These are phyloP conservation scores for Triplophysa yarkandensis DNA, from an alignment of 2,797 vertebrate genomes.

Conservation along the genomic window DNA sequence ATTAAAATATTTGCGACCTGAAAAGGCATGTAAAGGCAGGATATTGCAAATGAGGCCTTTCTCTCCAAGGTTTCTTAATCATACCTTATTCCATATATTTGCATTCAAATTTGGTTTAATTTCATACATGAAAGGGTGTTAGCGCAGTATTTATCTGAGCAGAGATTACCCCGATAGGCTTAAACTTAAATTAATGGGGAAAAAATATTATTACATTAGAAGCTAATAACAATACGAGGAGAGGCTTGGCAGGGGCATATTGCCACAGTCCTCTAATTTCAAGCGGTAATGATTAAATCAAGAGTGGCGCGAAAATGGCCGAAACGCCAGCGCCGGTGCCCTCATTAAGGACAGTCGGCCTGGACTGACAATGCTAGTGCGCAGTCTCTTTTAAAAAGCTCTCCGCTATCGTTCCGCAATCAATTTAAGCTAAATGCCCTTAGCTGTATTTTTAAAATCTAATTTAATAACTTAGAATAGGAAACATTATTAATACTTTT, in stretches of 20 bases:
- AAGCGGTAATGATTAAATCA: slow-evolving; percentile 76
- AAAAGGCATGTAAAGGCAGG: slow-evolving; percentile 54
- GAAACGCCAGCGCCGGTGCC: slow-evolving; percentile 69
- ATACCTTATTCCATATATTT: slow-evolving; percentile 64
- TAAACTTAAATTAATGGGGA: slow-evolving; percentile 72
- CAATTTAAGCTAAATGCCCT: slow-evolving; percentile 96
- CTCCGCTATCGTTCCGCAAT: slow-evolving; percentile 95
- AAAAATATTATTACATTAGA: slow-evolving; percentile 69
- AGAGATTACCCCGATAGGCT: slow-evolving; percentile 73
- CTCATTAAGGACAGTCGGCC: slow-evolving; percentile 72
- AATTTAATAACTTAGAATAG: slow-evolving; percentile 99
- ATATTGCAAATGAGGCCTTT: slow-evolving; percentile 63
- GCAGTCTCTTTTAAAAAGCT: slow-evolving; percentile 78
- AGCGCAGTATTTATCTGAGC: slow-evolving; percentile 71
- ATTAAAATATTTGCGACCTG: slow-evolving; percentile 50
- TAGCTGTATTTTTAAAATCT: slow-evolving; percentile 99
- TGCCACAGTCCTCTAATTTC: slow-evolving; percentile 70
- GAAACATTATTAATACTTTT: slow-evolving; percentile 99
- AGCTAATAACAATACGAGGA: slow-evolving; percentile 67
- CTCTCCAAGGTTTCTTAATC: slow-evolving; percentile 61
- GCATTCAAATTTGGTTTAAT: slow-evolving; percentile 72
- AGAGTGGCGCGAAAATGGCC: slow-evolving; percentile 73
- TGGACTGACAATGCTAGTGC: slow-evolving; percentile 67
- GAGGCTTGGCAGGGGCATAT: slow-evolving; percentile 59
- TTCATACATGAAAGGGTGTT: slow-evolving; percentile 68